Conservation (phyloP, 1,140 invertebrate species). For the Latrodectus geometricus region DNA sequence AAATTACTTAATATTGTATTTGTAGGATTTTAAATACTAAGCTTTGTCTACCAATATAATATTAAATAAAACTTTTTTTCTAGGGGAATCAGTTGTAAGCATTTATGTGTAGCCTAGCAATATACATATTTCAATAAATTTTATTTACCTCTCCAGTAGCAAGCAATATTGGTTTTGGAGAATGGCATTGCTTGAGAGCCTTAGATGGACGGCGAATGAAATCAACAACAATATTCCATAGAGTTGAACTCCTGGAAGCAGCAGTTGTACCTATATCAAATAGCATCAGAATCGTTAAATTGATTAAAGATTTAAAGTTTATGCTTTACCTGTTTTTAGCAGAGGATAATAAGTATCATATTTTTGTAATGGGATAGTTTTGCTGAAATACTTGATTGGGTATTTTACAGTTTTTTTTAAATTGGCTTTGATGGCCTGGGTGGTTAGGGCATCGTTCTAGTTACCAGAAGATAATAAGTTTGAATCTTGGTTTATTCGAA, state of each 20-base stretch:
- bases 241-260: slow-evolving; percentile 49
- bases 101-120: too few species aligned
- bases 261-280: not conserved
- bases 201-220: slow-evolving; percentile 67
- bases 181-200: slow-evolving; percentile 66
- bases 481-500: too few species aligned
- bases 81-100: too few species aligned
- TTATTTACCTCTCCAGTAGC: slow-evolving; percentile 86
- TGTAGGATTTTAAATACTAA: too few species aligned
- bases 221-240: slow-evolving; percentile 68
- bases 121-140: too few species aligned
- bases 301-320: not conserved
- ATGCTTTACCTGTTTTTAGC: not conserved
- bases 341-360: not conserved
- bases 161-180: slow-evolving; percentile 86
- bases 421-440: slow-evolving; percentile 89
- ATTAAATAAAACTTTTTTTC: too few species aligned
- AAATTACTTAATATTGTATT: too few species aligned
- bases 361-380: slow-evolving; percentile 68
- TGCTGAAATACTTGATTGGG: too few species aligned
- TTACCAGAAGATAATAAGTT: too few species aligned
- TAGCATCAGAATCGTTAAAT: not conserved
- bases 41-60: too few species aligned
- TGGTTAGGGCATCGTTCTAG: too few species aligned
- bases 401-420: not conserved